Evolutionary conservation across 2,888 invertebrate genomes (phyloP), one percentile per base, ranked within the genome.

Genomic region (Platerodrilus igneus): DNA sequence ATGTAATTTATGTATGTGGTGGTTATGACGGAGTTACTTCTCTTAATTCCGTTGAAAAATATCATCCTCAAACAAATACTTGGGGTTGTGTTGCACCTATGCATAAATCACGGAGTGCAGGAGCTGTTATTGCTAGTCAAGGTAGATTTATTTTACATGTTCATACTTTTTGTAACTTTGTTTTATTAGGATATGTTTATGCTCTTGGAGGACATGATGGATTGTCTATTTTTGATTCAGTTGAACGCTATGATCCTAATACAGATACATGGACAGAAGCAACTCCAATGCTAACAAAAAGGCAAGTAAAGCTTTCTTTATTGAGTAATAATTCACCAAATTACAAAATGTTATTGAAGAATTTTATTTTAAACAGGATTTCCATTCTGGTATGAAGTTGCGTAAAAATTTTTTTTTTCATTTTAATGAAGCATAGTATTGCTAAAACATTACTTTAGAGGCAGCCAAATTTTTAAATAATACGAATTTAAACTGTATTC

Each of bases 131-230:
- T 27, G 64, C 69, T 22, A 69, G 68, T 48, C 66, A 68, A 55
- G 67, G 65, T 60, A 47, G 37, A 19, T 20, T 22, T 26, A 22
- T 4, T n/a, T 7, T 14, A 8, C 21, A 6, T 13, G 10, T n/a
- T 22, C 3, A 11, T 9, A 17, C 9, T 15, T 21, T 25, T 8
- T 29, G 4, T 9, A 10, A 6, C 11, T n/a, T 35, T 27, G 23
- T 30, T 27, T 15, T 79, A 58, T 73, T 76, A 64, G 84, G 85
- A 19, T 82, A 78, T 56, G 80, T 89, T 36, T 88, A 85, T 63
- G 86, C 86, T 1, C 71, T 90, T 23, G 92, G 91, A 9, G 91
- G 91, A 0, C 91, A 91, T 61, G 90, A 91, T 69, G 90, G 91
- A 0, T 69, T 89, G 9, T 86, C 86, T 4, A 91, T 90, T 54